phyloP scores from a whole-genome alignment of 2,113 vertebrate species.

The Megaceryle maxima region DNA sequence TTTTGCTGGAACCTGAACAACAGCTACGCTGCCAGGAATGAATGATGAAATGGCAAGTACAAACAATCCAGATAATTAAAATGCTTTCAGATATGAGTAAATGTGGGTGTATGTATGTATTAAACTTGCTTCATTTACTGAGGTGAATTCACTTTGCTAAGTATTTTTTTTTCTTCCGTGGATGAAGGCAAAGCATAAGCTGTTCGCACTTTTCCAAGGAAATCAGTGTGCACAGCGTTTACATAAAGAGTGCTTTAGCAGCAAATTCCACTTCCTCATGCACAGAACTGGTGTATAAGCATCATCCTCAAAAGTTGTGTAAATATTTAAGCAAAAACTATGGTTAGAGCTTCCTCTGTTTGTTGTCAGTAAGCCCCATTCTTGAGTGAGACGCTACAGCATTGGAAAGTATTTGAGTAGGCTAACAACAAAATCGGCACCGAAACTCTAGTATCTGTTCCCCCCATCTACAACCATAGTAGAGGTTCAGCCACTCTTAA shows the following conservation, averaged over 20 bases:
- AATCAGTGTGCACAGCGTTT: neutral
- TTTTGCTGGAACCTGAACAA: neutral
- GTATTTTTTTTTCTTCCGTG: neutral
- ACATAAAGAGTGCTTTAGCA: neutral
- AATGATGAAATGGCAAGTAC: neutral
- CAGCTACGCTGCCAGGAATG: neutral
- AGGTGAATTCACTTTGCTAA: slow-evolving; percentile 6
- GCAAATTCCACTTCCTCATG: neutral
- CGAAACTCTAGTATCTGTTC: neutral
- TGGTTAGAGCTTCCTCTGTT: neutral
- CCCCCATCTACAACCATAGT: fast-evolving
- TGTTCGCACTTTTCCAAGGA: neutral
- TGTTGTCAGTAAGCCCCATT: fast-evolving
- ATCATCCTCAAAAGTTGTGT: neutral
- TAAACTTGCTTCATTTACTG: neutral
- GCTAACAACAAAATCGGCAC: neutral
- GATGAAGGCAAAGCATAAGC: neutral
- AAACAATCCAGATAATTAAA: slow-evolving; percentile 35
- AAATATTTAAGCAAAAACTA: neutral
- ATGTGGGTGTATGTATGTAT: neutral
- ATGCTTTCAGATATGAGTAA: slow-evolving; percentile 35
- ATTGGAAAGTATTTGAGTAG: neutral
- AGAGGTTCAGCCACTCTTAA: neutral
- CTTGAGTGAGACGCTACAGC: neutral
- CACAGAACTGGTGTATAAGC: neutral